phyloP scores from a whole-genome alignment of 2,113 vertebrate genomes.

The Aspiorhynchus laticeps region DNA sequence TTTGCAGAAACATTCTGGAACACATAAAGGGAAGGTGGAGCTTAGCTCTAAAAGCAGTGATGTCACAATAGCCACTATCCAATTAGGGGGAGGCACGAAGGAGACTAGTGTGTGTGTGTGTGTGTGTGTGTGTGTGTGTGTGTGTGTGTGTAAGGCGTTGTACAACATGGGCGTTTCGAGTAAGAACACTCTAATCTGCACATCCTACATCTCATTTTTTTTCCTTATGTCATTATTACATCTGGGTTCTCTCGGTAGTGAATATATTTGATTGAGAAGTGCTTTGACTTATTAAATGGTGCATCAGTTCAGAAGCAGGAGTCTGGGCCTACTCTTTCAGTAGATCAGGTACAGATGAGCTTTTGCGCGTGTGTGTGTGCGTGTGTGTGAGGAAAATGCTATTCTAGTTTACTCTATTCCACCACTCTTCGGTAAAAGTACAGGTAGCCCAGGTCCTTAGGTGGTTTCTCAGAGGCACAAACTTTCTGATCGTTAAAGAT shows the following conservation, averaged over 20 bases:
- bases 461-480: slow-evolving; percentile 97
- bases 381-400: slow-evolving; percentile 16
- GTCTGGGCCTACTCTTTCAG: slow-evolving; percentile 58
- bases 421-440: slow-evolving; percentile 94
- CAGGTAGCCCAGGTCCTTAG: slow-evolving; percentile 98
- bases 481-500: slow-evolving; percentile 99
- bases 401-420: slow-evolving; percentile 77
- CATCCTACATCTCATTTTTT: background rate
- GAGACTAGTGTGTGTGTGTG: background rate
- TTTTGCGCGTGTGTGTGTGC: slow-evolving; percentile 35
- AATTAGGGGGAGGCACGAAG: slow-evolving; percentile 52
- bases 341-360: slow-evolving; percentile 55
- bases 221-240: background rate
- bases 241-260: background rate
- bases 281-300: slow-evolving; percentile 64
- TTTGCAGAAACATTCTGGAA: slow-evolving; percentile 53
- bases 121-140: background rate
- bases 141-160: slow-evolving; percentile 24
- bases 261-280: slow-evolving; percentile 55
- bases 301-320: slow-evolving; percentile 62
- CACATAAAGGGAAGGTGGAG: slow-evolving; percentile 41
- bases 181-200: slow-evolving; percentile 17
- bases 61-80: slow-evolving; percentile 58
- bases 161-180: slow-evolving; percentile 13
- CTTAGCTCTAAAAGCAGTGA: slow-evolving; percentile 54